Evolutionary conservation across 2,113 vertebrate genomes (phyloP).

Genomic region (Oceanites oceanicus): DNA sequence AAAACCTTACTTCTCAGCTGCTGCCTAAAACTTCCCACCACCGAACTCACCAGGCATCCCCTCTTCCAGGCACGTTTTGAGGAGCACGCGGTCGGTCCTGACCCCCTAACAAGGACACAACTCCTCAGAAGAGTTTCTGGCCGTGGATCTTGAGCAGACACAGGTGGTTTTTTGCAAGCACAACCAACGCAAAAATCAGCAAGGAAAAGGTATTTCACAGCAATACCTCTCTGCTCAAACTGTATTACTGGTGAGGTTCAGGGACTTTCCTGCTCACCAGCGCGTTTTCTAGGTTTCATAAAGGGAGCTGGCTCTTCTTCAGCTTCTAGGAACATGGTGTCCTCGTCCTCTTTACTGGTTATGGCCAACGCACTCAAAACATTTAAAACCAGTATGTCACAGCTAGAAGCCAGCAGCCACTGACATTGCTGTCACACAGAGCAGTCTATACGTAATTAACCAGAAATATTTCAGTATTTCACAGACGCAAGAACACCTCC

Average conservation of each 20-base stretch:
- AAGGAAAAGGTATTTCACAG: not conserved
- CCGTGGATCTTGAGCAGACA: rapidly evolving
- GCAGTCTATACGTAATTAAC: rapidly evolving
- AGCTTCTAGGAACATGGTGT: not conserved
- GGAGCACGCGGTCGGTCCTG: rapidly evolving
- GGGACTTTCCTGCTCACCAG: not conserved
- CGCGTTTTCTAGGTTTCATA: not conserved
- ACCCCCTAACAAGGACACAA: rapidly evolving
- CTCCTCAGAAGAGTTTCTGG: too few species aligned
- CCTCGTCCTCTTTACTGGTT: not conserved
- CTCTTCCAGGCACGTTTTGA: not conserved
- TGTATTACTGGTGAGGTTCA: not conserved
- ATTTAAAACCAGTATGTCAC: not conserved
- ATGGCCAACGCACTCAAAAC: rapidly evolving
- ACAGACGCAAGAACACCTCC: not conserved
- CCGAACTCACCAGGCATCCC: too few species aligned
- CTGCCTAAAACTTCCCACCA: not conserved
- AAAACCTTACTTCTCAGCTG: not conserved
- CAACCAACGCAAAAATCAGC: not conserved
- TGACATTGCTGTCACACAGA: not conserved
- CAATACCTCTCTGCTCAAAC: not conserved
- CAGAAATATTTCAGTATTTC: not conserved
- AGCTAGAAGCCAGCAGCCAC: not conserved
- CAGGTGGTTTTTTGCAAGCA: not conserved
- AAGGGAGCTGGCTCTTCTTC: not conserved